These are phyloP conservation scores for Urocyon cinereoargenteus DNA, from an alignment of 2,797 vertebrate genomes.

Conservation along the genomic window DNA sequence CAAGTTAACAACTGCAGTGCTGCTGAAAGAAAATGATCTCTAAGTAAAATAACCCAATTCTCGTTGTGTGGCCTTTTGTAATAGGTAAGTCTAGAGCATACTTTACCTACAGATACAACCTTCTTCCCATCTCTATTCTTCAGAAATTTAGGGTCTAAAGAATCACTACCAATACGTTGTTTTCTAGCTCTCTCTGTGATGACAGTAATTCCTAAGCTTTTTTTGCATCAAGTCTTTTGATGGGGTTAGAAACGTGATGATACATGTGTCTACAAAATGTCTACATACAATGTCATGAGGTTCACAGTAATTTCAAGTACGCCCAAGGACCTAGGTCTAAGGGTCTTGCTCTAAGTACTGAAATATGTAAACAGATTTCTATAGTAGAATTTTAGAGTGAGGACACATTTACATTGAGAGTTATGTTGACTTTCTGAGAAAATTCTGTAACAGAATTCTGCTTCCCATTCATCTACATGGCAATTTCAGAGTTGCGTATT, in stretches of 20 bases:
- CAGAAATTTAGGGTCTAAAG: neutral
- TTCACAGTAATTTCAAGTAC: neutral
- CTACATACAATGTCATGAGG: neutral
- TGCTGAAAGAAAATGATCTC: conserved; percentile 51
- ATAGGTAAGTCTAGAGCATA: neutral
- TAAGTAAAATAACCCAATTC: neutral
- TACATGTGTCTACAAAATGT: neutral
- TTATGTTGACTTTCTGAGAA: neutral
- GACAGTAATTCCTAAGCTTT: neutral
- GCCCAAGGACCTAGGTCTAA: neutral
- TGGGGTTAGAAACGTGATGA: neutral
- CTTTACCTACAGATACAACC: neutral
- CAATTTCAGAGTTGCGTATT: neutral
- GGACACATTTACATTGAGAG: neutral
- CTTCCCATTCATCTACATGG: neutral
- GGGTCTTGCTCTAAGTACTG: neutral
- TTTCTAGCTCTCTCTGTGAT: neutral
- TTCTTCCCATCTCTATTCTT: neutral
- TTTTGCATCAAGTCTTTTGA: neutral
- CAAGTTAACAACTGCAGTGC: neutral
- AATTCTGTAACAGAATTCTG: neutral
- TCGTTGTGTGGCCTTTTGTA: neutral
- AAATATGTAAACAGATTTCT: neutral
- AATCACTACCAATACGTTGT: neutral
- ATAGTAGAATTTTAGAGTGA: neutral